These are phyloP conservation scores for Phyto melanocephala DNA, from an alignment of 2,888 invertebrate species.

Conservation along the genomic window DNA sequence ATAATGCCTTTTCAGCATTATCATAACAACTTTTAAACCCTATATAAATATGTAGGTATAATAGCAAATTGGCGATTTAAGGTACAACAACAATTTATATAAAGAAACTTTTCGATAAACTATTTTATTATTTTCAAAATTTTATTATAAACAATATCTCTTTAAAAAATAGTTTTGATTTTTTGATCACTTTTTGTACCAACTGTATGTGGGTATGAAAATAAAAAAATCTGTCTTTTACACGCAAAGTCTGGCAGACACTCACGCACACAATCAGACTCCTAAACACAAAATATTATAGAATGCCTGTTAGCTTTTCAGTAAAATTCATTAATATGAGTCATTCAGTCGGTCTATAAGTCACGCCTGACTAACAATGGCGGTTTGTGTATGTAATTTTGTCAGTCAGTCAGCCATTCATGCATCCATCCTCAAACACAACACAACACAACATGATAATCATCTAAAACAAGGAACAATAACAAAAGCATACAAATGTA, in stretches of 20 bases:
- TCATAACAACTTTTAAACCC: no score
- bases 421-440: background rate
- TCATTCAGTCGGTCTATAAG: background rate
- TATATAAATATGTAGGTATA: no score
- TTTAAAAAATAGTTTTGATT: no score
- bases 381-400: background rate
- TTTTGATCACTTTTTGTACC: no score
- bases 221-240: background rate
- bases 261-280: background rate
- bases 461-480: background rate
- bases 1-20: no score
- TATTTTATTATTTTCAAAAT: no score
- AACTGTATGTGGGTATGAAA: background rate
- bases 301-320: no score
- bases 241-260: background rate
- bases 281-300: no score
- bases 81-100: no score
- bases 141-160: no score
- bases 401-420: background rate
- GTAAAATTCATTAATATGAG: background rate
- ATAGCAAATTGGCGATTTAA: no score
- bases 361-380: background rate
- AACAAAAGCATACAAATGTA: background rate
- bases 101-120: no score
- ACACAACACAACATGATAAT: background rate